phyloP scores from a whole-genome alignment of 2,113 vertebrate species.

The Rhinichthys klamathensis region DNA sequence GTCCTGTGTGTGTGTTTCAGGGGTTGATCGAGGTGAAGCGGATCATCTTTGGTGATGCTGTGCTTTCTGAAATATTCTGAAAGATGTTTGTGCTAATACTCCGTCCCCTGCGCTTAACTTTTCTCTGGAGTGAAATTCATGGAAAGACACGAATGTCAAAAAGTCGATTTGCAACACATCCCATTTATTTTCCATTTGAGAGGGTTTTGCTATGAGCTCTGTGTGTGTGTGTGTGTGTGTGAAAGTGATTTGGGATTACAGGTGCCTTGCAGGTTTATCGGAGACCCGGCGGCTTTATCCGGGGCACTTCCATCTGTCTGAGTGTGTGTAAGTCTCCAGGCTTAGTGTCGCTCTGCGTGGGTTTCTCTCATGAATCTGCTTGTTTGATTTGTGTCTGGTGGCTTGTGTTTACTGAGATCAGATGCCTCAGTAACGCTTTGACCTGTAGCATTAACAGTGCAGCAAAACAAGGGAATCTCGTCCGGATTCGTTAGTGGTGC shows the following conservation, averaged over 20 bases:
- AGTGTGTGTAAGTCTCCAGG: conserved; percentile 11
- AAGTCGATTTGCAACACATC: conserved; percentile 42
- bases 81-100: neutral
- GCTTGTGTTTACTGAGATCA: conserved; percentile 10
- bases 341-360: conserved; percentile 12
- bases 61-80: conserved; percentile 3
- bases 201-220: conserved; percentile 26
- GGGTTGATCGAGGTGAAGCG: neutral
- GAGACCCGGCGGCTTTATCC: conserved; percentile 36
- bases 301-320: conserved; percentile 36
- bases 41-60: neutral
- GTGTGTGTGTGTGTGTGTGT: conserved; percentile 23
- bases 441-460: neutral
- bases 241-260: conserved; percentile 55
- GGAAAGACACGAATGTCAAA: conserved; percentile 39
- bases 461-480: neutral
- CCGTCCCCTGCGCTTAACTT: neutral
- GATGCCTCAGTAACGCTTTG: neutral
- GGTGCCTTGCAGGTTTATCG: conserved; percentile 50
- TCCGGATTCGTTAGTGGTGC: neutral
- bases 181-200: conserved; percentile 37
- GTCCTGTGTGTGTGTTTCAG: conserved; percentile 9
- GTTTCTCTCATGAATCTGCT: conserved; percentile 20
- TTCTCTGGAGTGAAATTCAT: conserved; percentile 27
- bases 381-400: conserved; percentile 24